These are phyloP conservation scores for Rhodophaea formosa DNA, from an alignment of 2,888 invertebrate species.

Conservation along the genomic window DNA sequence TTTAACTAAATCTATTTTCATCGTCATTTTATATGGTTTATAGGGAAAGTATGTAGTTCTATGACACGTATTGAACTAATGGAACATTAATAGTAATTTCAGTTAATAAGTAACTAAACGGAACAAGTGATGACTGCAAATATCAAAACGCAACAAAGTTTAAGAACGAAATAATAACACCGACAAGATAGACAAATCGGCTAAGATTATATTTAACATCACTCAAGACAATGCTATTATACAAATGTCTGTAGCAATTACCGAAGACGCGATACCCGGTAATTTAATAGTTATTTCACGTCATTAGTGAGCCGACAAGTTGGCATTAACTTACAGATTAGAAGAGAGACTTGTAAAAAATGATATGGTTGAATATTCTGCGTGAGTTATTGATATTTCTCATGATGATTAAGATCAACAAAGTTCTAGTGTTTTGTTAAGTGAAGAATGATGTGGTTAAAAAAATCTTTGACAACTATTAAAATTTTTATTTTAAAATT, in stretches of 20 bases:
- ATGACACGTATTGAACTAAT: no score
- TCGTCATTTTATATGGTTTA: no score
- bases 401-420: neutral
- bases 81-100: no score
- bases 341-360: conserved; percentile 7
- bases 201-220: conserved; percentile 24
- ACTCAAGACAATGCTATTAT: conserved; percentile 35
- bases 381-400: neutral
- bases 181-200: conserved; percentile 7
- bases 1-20: no score
- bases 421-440: neutral
- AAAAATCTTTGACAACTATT: no score
- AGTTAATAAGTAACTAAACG: no score
- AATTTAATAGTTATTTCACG: conserved; percentile 39
- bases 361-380: neutral
- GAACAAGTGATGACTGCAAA: neutral
- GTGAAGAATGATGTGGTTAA: no score
- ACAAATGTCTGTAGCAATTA: conserved; percentile 41
- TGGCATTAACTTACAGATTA: conserved; percentile 27
- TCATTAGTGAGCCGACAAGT: conserved; percentile 37
- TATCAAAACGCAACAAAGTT: neutral
- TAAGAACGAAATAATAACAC: conserved; percentile 9
- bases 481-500: no score
- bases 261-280: conserved; percentile 34
- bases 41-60: no score